Evolutionary conservation across 2,888 invertebrate species (phyloP).

Genomic region (Dendrolimus pini): DNA sequence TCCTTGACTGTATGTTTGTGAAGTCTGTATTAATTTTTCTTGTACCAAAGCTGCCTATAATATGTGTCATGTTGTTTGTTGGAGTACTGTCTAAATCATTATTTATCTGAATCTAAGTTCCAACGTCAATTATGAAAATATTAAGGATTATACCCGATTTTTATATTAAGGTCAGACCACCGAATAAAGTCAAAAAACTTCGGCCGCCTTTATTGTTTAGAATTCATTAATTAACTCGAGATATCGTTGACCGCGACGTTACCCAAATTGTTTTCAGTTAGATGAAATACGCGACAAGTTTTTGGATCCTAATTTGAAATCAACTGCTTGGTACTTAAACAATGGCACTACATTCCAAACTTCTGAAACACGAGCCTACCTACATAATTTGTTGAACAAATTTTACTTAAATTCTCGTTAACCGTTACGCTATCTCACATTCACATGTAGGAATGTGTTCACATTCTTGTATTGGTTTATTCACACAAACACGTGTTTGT

Average conservation of each 20-base stretch:
- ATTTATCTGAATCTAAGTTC: too few relatives aligned
- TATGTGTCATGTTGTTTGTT: too few relatives aligned
- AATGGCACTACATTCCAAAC: conserved; percentile 32
- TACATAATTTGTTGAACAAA: conserved; percentile 21
- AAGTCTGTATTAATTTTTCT: too few relatives aligned
- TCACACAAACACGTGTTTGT: too few relatives aligned
- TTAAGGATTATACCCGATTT: too few relatives aligned
- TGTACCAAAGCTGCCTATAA: too few relatives aligned
- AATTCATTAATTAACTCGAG: conserved; percentile 37
- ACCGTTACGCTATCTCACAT: conserved; percentile 3
- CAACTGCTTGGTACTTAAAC: conserved; percentile 39
- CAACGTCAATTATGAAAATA: too few relatives aligned
- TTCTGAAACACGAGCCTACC: conserved; percentile 20
- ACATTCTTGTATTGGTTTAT: too few relatives aligned
- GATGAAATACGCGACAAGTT: conserved; percentile 52
- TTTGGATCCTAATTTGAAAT: conserved; percentile 52
- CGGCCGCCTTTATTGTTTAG: conserved; percentile 32
- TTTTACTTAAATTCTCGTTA: conserved; percentile 26
- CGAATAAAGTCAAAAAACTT: conserved; percentile 8
- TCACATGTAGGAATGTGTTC: too few relatives aligned
- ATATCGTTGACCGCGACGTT: conserved; percentile 38
- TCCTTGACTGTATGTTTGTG: too few relatives aligned
- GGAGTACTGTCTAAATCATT: too few relatives aligned
- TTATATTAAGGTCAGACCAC: too few relatives aligned
- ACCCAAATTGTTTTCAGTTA: conserved; percentile 40